Evolutionary conservation across 2,113 vertebrate genomes (phyloP), one percentile per base, ranked within the genome.

Genomic region (Hippocampus zosterae): DNA sequence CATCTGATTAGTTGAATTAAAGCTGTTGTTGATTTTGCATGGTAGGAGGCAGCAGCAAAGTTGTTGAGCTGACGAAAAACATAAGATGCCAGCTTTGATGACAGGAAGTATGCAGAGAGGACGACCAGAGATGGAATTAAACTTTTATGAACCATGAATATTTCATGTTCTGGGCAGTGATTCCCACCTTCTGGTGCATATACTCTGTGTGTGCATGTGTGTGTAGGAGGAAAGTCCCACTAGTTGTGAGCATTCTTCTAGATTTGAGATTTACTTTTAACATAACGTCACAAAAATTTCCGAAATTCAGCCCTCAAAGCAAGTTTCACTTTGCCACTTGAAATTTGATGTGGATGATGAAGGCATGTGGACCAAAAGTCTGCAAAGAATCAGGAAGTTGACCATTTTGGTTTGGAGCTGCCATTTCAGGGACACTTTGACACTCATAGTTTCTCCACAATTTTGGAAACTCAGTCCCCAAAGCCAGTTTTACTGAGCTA

Each of bases 81-180:
- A 80, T 71, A 81, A 75, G 67, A 65, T 69, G 72, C 77, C 57
- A 78, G 84, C 40, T 65, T 65, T 65, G 86, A 87, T 74, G 85
- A 88, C 60, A 80, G 72, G 72, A 73, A 78, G 71, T 75, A 81
- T 33, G 73, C 74, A 73, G 61, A 75, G 64, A 74, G 69, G 25
- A 44, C 64, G 55, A 84, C 87, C 78, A 88, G 82, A 84, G 88
- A 87, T 81, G 81, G 89, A 91, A 92, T 92, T 86, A 92, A 92
- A 91, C 83, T 91, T 92, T 91, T 91, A 91, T 92, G 86, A 91
- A 82, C 89, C 82, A 92, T 92, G 83, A 90, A 92, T 92, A 92
- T 92, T 92, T 92, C 83, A 92, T 92, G 87, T 87, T 79, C 85
- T 88, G 89, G 86, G 87, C 88, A 89, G 87, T 92, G 88, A 92